Evolutionary conservation across 2,113 vertebrate species (phyloP), one percentile per base, ranked within the genome.

Genomic region (Salminus brasiliensis): DNA sequence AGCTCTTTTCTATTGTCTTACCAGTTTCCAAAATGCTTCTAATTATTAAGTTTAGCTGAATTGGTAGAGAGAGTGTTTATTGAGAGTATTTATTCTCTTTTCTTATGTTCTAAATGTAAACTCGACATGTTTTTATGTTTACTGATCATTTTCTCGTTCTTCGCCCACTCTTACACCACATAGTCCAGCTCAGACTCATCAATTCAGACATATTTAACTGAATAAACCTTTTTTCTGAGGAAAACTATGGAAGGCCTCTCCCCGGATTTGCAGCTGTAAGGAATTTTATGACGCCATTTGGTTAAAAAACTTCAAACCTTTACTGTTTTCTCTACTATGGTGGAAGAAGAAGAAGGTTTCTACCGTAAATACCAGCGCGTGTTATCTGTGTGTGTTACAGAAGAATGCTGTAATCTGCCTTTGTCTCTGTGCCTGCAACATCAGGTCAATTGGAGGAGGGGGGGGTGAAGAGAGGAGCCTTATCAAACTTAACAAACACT

Each of bases 391-490:
- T 84, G 71, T 34, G 77, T 84, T 68, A 72, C 79, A 86, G 84
- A 85, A 85, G 88, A 91, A 91, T 89, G 85, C 74, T 47, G 81
- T 72, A 79, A 87, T 86, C 73, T 87, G 83, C 77, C 88, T 87
- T 90, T 89, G 88, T 89, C 82, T 87, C 72, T 83, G 66, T 70
- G 83, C 79, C 62, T 52, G 80, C 63, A 81, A 76, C 68, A 73
- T 78, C 66, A 71, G 73, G 39, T 76, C 53, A 63, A 21, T n/a
- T n/a, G n/a, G n/a, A n/a, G n/a, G n/a, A n/a, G n/a, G n/a, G 75
- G 72, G 39, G 67, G 25, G 59, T 52, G 36, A 62, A 66, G 39
- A 63, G 65, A 76, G 34, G 12, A 9, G 11, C 49, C 71, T 62
- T 72, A 78, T 83, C 52, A 74, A 83, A 69, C 57, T 21, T 4